Base-by-base conservation (phyloP, 2,797 vertebrate species). In the Hydrolagus colliei region DNA sequence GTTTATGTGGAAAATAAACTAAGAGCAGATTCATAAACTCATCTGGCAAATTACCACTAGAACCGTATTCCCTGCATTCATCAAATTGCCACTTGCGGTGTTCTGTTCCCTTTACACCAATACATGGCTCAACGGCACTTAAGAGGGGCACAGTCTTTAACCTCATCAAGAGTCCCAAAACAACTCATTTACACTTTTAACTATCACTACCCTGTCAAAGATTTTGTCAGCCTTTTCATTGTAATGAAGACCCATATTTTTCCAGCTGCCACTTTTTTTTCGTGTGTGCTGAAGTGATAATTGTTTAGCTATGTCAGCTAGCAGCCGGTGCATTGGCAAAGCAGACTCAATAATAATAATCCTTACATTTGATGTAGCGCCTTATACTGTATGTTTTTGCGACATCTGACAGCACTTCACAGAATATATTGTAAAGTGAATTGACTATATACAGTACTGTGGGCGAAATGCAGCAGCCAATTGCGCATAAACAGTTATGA, bases 201-300 rank as follows among this genome's bases (percentile, higher is more conserved):
- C 79, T 84, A 78, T 85, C 82, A 86, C 63, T 16, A 18, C 73
- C 72, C 0, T 65, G 35, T 73, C 87, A 80, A 88, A 86, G 67
- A 85, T 87, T 86, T 74, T n/a, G n/a, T 85, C 71, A 72, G 87
- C 61, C 71, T 87, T 35, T 68, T 73, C 87, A 10, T 68, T 87
- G 62, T 87, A 89, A 89, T 52, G 89, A 88, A 27, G 87, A 88
- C 65, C 12, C 65, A 16, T 9, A 27, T 84, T 71, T 84, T 20
- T 67, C 79, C 79, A 84, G 67, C 79, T 71, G 65, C 32, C 65
- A 84, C 79, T 89, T 91, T 86, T 87, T 89, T 91, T 88, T 14
- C 68, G 41, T 52, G 41, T 52, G 0, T 84, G 85, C 62, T 73
- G 65, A 84, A 84, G 89, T 32, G 72, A 76, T 75, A 87, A 63